phyloP scores from a whole-genome alignment of 1,140 invertebrate genomes.

The Drosophila obscura region DNA sequence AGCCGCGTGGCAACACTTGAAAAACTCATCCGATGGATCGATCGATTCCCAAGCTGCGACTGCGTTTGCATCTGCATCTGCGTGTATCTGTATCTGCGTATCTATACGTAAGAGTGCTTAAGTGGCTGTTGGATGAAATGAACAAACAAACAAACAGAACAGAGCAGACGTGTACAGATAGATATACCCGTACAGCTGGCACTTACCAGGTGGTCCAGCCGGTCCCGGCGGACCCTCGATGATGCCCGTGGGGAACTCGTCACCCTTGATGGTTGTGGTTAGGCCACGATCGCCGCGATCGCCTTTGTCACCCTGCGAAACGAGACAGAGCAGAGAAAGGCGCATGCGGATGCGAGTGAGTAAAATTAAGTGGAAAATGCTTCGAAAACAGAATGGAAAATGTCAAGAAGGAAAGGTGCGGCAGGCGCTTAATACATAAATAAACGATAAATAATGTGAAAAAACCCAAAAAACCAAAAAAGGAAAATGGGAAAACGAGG shows the following conservation, averaged over 20 bases:
- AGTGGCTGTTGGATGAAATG: slow-evolving; percentile 55
- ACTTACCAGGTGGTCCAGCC: slow-evolving; percentile 93
- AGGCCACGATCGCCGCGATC: slow-evolving; percentile 95
- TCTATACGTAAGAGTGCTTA: slow-evolving; percentile 33
- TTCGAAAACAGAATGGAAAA: slow-evolving; percentile 9
- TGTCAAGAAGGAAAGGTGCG: slow-evolving; percentile 29
- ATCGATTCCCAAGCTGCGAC: slow-evolving; percentile 44
- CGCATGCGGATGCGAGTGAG: slow-evolving; percentile 35
- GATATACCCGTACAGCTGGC: slow-evolving; percentile 34
- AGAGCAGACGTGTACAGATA: slow-evolving; percentile 1
- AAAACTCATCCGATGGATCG: slow-evolving; percentile 55
- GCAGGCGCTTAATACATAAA: slow-evolving; percentile 68
- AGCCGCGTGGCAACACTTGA: slow-evolving; percentile 74
- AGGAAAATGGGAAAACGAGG: slow-evolving; percentile 58
- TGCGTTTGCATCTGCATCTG: slow-evolving; percentile 15
- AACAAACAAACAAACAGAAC: slow-evolving; percentile 45
- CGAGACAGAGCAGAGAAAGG: background rate
- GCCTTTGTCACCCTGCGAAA: slow-evolving; percentile 92
- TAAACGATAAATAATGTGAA: slow-evolving; percentile 77
- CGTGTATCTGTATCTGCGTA: slow-evolving; percentile 26
- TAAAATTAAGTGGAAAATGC: slow-evolving; percentile 69
- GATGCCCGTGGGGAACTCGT: slow-evolving; percentile 94
- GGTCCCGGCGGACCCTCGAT: slow-evolving; percentile 97
- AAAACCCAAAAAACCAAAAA: slow-evolving; percentile 44
- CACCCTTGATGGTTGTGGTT: slow-evolving; percentile 94